Percentiles rank a stretch among this genome's conserved stretches.
These are phyloP conservation scores for Gobionotothen gibberifrons DNA, from an alignment of 2,797 vertebrate species.

Conservation along the genomic window DNA sequence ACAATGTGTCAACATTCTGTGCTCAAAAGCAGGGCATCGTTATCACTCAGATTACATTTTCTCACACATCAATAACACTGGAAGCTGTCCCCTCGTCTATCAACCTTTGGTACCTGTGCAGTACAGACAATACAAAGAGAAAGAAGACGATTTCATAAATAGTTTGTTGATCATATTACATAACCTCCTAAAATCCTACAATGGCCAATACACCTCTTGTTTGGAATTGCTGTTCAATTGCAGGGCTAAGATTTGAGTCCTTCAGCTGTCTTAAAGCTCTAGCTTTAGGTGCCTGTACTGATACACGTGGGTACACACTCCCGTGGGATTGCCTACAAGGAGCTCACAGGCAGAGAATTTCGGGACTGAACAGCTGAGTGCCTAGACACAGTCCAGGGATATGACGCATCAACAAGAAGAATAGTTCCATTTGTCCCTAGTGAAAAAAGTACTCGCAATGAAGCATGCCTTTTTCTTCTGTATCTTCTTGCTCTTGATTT, in stretches of 20 bases:
- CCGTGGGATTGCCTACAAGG: constrained; percentile 50
- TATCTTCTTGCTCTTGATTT: constrained; percentile 28
- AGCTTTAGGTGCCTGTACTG: neutral
- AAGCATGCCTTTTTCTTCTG: constrained; percentile 36
- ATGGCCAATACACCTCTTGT: neutral
- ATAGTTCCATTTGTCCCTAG: constrained; percentile 56
- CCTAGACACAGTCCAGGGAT: constrained; percentile 50
- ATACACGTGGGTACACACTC: neutral
- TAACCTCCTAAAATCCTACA: neutral
- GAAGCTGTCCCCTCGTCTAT: constrained; percentile 23
- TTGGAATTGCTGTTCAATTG: constrained; percentile 20
- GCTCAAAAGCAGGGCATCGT: constrained; percentile 35
- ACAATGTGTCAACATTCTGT: constrained; percentile 36
- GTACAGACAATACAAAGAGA: neutral
- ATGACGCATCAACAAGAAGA: constrained; percentile 60
- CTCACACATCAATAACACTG: constrained; percentile 33
- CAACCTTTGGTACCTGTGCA: constrained; percentile 3
- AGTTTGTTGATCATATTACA: neutral
- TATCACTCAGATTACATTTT: constrained; percentile 18
- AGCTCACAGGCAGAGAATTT: constrained; percentile 60
- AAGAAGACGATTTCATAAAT: neutral
- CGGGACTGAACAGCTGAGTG: constrained; percentile 61
- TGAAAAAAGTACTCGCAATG: constrained; percentile 49
- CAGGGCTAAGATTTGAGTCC: constrained; percentile 12
- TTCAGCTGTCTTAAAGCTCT: constrained; percentile 29